Evolutionary conservation across 1,140 invertebrate species (phyloP).

Genomic region (Macrostomum lignano): DNA sequence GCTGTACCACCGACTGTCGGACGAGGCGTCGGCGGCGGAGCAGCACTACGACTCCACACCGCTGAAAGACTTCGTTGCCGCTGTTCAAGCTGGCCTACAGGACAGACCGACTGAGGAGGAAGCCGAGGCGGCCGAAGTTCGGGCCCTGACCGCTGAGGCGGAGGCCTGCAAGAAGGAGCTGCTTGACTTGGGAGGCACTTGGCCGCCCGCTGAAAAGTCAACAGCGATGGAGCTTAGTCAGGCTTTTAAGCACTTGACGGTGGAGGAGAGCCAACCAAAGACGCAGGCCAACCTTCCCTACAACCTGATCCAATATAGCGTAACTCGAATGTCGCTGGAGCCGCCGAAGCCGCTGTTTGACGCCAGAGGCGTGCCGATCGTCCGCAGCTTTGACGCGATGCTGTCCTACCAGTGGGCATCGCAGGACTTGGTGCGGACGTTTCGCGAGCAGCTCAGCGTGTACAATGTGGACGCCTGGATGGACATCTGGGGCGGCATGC

Average conservation of each 20-base stretch:
- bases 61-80: constrained; percentile 1
- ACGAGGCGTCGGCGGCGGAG: constrained; percentile 2
- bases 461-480: constrained; percentile 3
- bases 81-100: background rate
- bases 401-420: constrained; percentile 7
- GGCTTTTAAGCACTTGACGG: too few relatives aligned
- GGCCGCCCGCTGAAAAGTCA: constrained; percentile 1
- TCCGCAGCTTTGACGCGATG: constrained; percentile 5
- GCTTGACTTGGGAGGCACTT: background rate
- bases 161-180: constrained; percentile 7
- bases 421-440: constrained; percentile 6
- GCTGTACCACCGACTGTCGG: constrained; percentile 2
- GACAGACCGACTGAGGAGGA: background rate
- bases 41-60: constrained; percentile 3
- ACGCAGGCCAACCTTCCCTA: constrained; percentile 1
- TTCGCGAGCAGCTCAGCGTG: constrained; percentile 6
- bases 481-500: constrained; percentile 7
- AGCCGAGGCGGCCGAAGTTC: constrained; percentile 3
- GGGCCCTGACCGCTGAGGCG: background rate
- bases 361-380: constrained; percentile 5
- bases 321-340: constrained; percentile 2
- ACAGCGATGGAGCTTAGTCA: background rate
- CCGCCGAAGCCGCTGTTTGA: constrained; percentile 3
- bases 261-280: too few relatives aligned
- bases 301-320: background rate